Conservation (phyloP, 1,140 invertebrate species). For the Pectinophora gossypiella region DNA sequence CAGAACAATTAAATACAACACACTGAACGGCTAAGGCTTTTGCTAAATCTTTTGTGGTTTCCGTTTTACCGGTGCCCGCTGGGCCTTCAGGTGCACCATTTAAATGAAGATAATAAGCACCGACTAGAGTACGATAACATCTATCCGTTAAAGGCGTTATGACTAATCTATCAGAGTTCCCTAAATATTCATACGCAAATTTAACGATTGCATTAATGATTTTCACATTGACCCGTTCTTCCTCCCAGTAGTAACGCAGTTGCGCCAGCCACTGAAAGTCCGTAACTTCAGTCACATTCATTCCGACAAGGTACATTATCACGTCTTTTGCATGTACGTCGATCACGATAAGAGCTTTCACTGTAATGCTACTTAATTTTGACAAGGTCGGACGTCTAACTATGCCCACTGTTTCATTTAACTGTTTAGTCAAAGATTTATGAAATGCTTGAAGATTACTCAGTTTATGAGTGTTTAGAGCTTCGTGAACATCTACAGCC, state of each 20-base stretch:
- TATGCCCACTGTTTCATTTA: constrained; percentile 80
- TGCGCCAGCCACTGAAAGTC: constrained; percentile 96
- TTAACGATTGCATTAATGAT: constrained; percentile 91
- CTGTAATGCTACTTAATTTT: constrained; percentile 83
- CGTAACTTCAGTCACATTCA: constrained; percentile 81
- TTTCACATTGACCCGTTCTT: constrained; percentile 85
- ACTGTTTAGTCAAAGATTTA: constrained; percentile 73
- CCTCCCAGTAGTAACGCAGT: constrained; percentile 93
- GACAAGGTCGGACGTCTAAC: constrained; percentile 76
- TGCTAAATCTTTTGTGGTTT: constrained; percentile 94
- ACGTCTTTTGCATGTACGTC: constrained; percentile 96
- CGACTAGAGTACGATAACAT: constrained; percentile 91
- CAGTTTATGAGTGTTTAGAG: constrained; percentile 77
- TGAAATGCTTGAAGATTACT: constrained; percentile 76
- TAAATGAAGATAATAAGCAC: constrained; percentile 90
- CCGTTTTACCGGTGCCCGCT: constrained; percentile 96
- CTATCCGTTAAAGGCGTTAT: constrained; percentile 92
- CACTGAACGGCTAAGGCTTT: constrained; percentile 93
- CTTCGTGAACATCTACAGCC: constrained; percentile 87
- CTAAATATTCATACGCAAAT: constrained; percentile 95
- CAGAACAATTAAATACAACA: constrained; percentile 94
- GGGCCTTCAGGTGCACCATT: constrained; percentile 93
- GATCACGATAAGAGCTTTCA: constrained; percentile 91
- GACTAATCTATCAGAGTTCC: constrained; percentile 87
- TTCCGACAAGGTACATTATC: constrained; percentile 82